A percentile compares a stretch with the other conserved stretches of the same genome.
These are phyloP conservation scores for Parnassius mnemosyne DNA, from an alignment of 2,888 invertebrate genomes.

Conservation along the genomic window DNA sequence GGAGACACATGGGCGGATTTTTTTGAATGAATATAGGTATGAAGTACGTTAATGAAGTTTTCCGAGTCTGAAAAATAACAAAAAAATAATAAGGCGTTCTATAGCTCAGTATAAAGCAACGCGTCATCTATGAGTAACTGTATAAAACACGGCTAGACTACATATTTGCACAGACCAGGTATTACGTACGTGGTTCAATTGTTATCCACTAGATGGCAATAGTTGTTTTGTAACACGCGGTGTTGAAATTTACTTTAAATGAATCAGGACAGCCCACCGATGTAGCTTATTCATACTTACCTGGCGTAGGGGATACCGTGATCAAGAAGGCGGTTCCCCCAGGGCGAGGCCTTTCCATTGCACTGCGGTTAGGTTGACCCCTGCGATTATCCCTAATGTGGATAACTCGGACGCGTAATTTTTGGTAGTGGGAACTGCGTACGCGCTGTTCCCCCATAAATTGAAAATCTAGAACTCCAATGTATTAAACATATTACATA, in stretches of 20 bases:
- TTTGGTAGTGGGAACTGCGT: slow-evolving; percentile 23
- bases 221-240: background rate
- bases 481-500: no score
- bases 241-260: background rate
- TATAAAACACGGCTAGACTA: background rate
- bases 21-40: no score
- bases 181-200: background rate
- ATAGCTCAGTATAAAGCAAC: background rate
- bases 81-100: no score
- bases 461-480: no score
- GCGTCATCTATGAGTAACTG: background rate
- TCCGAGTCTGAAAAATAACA: no score
- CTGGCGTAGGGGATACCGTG: slow-evolving; percentile 21
- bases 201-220: background rate
- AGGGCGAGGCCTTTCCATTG: slow-evolving; percentile 20
- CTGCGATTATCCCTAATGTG: slow-evolving; percentile 21
- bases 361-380: slow-evolving; percentile 21
- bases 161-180: no score
- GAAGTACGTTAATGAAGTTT: no score
- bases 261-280: background rate
- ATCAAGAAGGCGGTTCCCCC: slow-evolving; percentile 20
- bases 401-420: slow-evolving; percentile 25
- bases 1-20: no score
- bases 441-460: slow-evolving; percentile 20
- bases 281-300: background rate